Base-by-base conservation (phyloP, 2,888 invertebrate genomes). In the Platycnemis pennipes region DNA sequence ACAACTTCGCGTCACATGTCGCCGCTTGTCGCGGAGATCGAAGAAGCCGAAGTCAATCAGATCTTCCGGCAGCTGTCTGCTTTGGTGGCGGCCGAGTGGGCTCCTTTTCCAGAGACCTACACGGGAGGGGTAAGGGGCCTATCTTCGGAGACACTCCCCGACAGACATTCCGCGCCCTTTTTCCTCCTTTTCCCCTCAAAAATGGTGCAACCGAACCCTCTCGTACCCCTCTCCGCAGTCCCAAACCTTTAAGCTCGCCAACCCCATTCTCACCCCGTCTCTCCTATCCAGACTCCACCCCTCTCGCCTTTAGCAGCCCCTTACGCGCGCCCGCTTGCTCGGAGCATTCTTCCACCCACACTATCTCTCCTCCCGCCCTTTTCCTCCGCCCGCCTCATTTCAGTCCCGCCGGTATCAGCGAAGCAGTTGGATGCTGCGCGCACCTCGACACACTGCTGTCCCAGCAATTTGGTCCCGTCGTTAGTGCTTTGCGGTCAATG, bases 371-470 rank as follows among this genome's bases (percentile, higher is more conserved):
- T 26, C 69, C 22, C 31, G 1, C 77, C 77, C 37, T 37, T 77
- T 77, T 77, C 77, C 77, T 26, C 37, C 77, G 77, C 31, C 77
- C 77, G 77, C 77, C 77, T 37, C 77, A 77, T 77, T 77, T 77
- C 77, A 77, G 77, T 77, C 13, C 37, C 77, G 31, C 37, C 77
- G 77, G 77, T 77, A 77, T 77, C 77, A 77, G 37, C 77, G 77
- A 37, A 77, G 37, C 77, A 77, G 77, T 77, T 37, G 77, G 77
- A 77, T 77, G 77, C 31, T 77, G 77, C 77, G 77, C 13, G 37
- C 13, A 37, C 77, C 77, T 77, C 77, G 37, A 11, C 77, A 49
- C 49, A 11, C 63, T 26, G 63, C 63, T 22, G 8, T 63, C 5
- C 8, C 2, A n/a, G n/a, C n/a, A n/a, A n/a, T n/a, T n/a, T n/a